phyloP scores from a whole-genome alignment of 2,888 invertebrate species.

The Heliconius cydno region DNA sequence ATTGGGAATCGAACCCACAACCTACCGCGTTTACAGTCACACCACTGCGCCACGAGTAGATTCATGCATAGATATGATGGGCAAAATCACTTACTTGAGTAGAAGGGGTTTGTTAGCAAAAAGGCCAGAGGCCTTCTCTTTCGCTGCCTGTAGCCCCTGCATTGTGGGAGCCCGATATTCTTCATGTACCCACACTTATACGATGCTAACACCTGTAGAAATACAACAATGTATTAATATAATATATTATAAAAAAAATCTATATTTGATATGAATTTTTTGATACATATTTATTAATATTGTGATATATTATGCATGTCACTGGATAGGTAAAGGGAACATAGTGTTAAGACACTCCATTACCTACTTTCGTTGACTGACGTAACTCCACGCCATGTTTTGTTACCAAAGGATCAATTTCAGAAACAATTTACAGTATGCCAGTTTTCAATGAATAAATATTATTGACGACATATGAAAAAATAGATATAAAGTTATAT shows the following conservation, averaged over 20 bases:
- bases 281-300: too few relatives aligned
- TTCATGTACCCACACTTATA: constrained; percentile 69
- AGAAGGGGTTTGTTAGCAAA: constrained; percentile 78
- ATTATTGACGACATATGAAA: background rate
- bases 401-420: too few relatives aligned
- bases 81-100: constrained; percentile 71
- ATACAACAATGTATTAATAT: constrained; percentile 4
- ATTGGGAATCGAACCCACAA: too few relatives aligned
- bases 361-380: too few relatives aligned
- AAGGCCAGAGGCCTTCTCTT: constrained; percentile 80
- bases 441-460: too few relatives aligned
- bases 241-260: too few relatives aligned
- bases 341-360: background rate
- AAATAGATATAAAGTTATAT: background rate
- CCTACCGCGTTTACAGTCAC: too few relatives aligned
- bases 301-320: too few relatives aligned
- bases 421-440: too few relatives aligned
- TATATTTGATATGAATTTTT: too few relatives aligned
- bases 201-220: constrained; percentile 63
- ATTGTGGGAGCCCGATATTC: constrained; percentile 66
- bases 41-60: too few relatives aligned
- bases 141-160: constrained; percentile 80
- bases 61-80: background rate
- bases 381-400: too few relatives aligned
- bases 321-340: background rate